Base-by-base conservation (phyloP, 2,888 invertebrate genomes). In the Polydrusus cervinus region DNA sequence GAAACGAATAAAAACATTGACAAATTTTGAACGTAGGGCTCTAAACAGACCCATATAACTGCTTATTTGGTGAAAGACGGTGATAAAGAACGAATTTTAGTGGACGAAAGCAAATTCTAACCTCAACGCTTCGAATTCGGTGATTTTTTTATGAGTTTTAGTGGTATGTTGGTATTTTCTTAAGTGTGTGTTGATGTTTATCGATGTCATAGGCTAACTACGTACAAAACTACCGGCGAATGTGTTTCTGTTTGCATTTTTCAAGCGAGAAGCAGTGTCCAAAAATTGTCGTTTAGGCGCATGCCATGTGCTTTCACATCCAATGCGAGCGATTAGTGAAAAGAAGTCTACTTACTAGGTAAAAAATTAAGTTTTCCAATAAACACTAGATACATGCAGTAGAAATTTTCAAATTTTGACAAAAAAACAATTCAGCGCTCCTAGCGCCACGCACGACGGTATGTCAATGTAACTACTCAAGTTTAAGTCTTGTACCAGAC, bases 81-180 rank as follows among this genome's bases (percentile, higher is more conserved):
- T 71, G 38, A 61, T 61, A 51, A 64, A 34, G 70, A 71, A 68
- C 60, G 30, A 55, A 55, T 38, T 72, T 75, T 66, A 69, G 66
- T 73, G 70, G 70, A 67, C 68, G 75, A 71, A 73, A 78, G 66
- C 65, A 79, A n/a, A 80, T 81, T 79, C 81, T 81, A 81, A 81
- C 81, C 81, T 81, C 79, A 79, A 79, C 80, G 77, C 77, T 75
- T 78, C 76, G 79, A 69, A 79, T 76, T 74, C 76, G 67, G 80
- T 81, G 79, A 78, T 53, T 74, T 71, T 78, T 78, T 61, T 68
- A 61, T 74, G 62, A 76, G 65, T 76, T 78, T 71, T 71, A 78
- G 78, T 78, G 78, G 78, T 78, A 78, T 78, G 78, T 78, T 76
- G 47, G 61, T 53, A 74, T 73, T 76, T 78, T 76, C 20, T 73